These are phyloP conservation scores for Notodonta ziczac DNA, from an alignment of 2,888 invertebrate species.

Conservation along the genomic window DNA sequence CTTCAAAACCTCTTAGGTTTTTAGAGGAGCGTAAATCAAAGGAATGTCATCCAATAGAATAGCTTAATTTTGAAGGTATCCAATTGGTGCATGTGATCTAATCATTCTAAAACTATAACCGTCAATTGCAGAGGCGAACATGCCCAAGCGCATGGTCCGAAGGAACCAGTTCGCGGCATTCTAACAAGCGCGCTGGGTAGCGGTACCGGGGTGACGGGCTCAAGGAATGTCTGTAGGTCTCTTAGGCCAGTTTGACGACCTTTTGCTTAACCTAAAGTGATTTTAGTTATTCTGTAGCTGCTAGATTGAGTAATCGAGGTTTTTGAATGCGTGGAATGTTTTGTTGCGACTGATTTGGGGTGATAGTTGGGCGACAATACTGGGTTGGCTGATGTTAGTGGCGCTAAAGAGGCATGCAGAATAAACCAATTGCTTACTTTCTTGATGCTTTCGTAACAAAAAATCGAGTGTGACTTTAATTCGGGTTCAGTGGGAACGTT, in stretches of 20 bases:
- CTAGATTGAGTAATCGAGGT: not conserved
- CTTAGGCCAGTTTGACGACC: slow-evolving; percentile 11
- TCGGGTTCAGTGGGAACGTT: too few species aligned
- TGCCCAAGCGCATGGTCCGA: slow-evolving; percentile 5
- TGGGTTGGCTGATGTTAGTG: too few species aligned
- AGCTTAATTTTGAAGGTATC: too few species aligned
- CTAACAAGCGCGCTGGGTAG: slow-evolving; percentile 37
- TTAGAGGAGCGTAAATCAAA: too few species aligned
- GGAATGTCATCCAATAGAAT: too few species aligned
- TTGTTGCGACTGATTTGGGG: not conserved
- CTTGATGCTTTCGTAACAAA: too few species aligned
- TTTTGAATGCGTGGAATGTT: slow-evolving; percentile 5
- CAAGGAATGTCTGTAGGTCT: slow-evolving; percentile 28
- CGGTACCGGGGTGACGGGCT: slow-evolving; percentile 29
- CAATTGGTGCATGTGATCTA: not conserved
- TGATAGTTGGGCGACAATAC: not conserved
- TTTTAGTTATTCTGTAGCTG: slow-evolving; percentile 1
- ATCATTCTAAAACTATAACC: not conserved
- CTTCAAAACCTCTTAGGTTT: too few species aligned
- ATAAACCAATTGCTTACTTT: too few species aligned
- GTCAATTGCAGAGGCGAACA: slow-evolving; percentile 4
- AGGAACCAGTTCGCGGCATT: slow-evolving; percentile 37
- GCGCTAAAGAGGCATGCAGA: too few species aligned
- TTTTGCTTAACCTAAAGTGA: slow-evolving; percentile 7
- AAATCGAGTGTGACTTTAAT: too few species aligned